Conservation (phyloP, 2,797 vertebrate species). For the Takifugu ocellatus region DNA sequence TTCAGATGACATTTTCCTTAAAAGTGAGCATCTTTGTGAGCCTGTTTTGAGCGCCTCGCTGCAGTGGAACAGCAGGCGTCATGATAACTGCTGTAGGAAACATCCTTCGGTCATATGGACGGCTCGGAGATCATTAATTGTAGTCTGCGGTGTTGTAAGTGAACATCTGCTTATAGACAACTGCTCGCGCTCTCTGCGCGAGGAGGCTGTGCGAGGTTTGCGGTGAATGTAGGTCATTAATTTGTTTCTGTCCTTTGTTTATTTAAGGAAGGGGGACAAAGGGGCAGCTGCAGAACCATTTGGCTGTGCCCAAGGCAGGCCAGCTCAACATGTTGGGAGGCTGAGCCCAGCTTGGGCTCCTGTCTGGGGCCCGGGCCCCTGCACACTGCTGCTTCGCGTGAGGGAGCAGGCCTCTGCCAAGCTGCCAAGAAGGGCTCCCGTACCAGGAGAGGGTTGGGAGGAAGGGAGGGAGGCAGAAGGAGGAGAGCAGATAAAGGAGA, state of each 20-base stretch:
- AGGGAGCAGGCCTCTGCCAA: constrained; percentile 83
- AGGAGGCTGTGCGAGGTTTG: constrained; percentile 82
- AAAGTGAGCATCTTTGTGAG: too few relatives aligned
- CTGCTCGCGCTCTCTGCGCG: constrained; percentile 50
- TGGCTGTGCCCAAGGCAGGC: constrained; percentile 97
- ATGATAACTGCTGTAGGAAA: constrained; percentile 26
- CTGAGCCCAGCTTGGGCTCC: constrained; percentile 89
- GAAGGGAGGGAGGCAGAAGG: constrained; percentile 1
- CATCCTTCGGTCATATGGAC: constrained; percentile 36
- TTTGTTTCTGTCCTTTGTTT: constrained; percentile 99
- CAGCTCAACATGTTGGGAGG: constrained; percentile 87
- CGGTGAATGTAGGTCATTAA: constrained; percentile 99
- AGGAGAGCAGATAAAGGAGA: constrained; percentile 26
- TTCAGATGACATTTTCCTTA: too few relatives aligned
- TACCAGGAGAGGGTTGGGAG: constrained; percentile 28
- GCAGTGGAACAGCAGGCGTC: constrained; percentile 16
- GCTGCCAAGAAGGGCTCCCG: constrained; percentile 58
- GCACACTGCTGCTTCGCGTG: constrained; percentile 79
- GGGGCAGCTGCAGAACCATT: constrained; percentile 99
- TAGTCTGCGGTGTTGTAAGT: constrained; percentile 68
- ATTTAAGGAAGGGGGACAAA: constrained; percentile 99
- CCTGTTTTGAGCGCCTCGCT: constrained; percentile 1
- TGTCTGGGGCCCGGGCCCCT: constrained; percentile 83
- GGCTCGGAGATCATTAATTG: constrained; percentile 71
- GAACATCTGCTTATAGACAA: constrained; percentile 95